Conservation (phyloP, 2,113 vertebrate genomes). For the Misgurnus anguillicaudatus region DNA sequence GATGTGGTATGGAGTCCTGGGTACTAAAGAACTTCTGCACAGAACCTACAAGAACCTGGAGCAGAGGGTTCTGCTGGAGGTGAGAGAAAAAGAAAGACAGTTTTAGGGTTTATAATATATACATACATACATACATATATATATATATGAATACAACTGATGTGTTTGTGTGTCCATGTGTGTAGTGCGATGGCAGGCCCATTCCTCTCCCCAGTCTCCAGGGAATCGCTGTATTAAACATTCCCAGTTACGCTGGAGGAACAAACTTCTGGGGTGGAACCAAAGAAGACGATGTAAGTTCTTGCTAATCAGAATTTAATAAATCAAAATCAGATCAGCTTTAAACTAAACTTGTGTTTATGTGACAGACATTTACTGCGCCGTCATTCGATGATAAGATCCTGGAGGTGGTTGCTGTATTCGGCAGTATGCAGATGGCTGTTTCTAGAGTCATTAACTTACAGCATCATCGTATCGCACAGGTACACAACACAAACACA, state of each 20-base stretch:
- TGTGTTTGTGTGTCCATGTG: constrained; percentile 32
- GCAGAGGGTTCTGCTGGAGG: constrained; percentile 91
- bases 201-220: constrained; percentile 92
- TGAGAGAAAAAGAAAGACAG: constrained; percentile 10
- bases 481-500: constrained; percentile 73
- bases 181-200: constrained; percentile 89
- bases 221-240: constrained; percentile 95
- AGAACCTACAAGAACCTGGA: constrained; percentile 96
- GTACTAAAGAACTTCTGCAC: constrained; percentile 93
- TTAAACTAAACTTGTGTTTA: background rate
- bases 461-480: constrained; percentile 95
- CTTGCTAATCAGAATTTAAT: no score
- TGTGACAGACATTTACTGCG: constrained; percentile 87
- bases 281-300: constrained; percentile 88
- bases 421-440: constrained; percentile 99
- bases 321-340: no score
- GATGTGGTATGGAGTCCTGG: constrained; percentile 97
- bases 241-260: constrained; percentile 93
- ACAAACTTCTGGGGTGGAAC: constrained; percentile 98
- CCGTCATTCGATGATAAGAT: constrained; percentile 98
- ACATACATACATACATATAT: background rate
- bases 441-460: constrained; percentile 95
- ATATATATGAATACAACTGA: background rate
- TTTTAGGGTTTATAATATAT: background rate
- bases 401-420: constrained; percentile 95